A percentile compares a stretch with the other conserved stretches of the same genome.
phyloP scores from a whole-genome alignment of 2,113 vertebrate genomes.

The Echinops telfairi region DNA sequence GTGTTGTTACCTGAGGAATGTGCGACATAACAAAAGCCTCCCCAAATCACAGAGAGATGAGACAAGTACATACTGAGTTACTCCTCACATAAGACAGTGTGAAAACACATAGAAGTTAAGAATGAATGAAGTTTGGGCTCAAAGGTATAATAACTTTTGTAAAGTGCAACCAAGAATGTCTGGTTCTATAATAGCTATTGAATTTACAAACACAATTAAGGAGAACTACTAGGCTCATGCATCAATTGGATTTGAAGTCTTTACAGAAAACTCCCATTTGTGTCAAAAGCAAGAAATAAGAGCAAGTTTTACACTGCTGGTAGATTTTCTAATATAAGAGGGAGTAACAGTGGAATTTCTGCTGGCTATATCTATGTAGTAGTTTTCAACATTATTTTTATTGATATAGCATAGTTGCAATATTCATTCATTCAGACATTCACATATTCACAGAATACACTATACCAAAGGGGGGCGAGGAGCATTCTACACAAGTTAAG shows the following conservation, averaged over 20 bases:
- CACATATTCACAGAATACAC: not conserved
- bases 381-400: slow-evolving; percentile 43
- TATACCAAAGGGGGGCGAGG: not conserved
- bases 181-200: slow-evolving; percentile 78
- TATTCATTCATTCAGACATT: not conserved
- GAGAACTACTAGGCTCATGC: slow-evolving; percentile 65
- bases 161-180: slow-evolving; percentile 70
- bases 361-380: not conserved
- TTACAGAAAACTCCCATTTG: slow-evolving; percentile 79
- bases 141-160: slow-evolving; percentile 73
- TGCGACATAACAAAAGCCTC: not conserved
- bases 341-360: not conserved
- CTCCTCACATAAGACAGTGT: slow-evolving; percentile 56
- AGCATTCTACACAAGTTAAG: not conserved
- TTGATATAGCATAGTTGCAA: not conserved
- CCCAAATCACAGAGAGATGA: not conserved
- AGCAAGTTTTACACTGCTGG: slow-evolving; percentile 54
- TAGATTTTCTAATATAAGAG: slow-evolving; percentile 28
- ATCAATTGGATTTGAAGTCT: slow-evolving; percentile 76
- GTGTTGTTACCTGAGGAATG: not conserved
- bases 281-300: slow-evolving; percentile 74
- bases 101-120: slow-evolving; percentile 57
- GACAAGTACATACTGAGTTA: slow-evolving; percentile 36
- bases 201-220: slow-evolving; percentile 83
- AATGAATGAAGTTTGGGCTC: slow-evolving; percentile 70